A percentile compares a stretch with the other conserved stretches of the same genome.
phyloP scores from a whole-genome alignment of 2,797 vertebrate species.

The Falco berigora region DNA sequence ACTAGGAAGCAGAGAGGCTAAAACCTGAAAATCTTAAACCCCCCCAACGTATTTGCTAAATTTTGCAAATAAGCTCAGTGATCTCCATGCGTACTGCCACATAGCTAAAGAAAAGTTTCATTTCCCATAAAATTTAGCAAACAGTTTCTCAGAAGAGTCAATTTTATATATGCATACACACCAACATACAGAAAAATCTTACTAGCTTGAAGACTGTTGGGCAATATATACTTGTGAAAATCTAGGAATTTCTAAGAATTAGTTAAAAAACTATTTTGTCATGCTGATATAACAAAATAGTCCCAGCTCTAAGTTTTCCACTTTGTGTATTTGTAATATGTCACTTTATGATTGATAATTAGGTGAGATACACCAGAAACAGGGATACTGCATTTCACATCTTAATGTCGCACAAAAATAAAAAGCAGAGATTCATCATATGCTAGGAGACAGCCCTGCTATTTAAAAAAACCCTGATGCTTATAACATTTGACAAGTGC shows the following conservation, averaged over 20 bases:
- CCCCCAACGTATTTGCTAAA: background rate
- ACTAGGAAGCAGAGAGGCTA: background rate
- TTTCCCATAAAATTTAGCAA: background rate
- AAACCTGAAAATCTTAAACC: background rate
- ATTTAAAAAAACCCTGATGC: background rate
- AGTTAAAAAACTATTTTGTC: background rate
- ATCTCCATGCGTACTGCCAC: background rate
- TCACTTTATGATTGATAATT: background rate
- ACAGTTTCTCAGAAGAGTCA: background rate
- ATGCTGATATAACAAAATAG: background rate
- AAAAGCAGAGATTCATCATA: slow-evolving; percentile 26
- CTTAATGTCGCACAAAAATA: background rate
- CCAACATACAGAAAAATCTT: background rate
- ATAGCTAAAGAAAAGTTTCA: background rate
- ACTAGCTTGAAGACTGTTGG: background rate
- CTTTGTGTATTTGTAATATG: background rate
- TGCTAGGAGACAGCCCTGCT: background rate
- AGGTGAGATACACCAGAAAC: slow-evolving; percentile 30
- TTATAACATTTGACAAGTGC: background rate
- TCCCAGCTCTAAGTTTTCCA: background rate
- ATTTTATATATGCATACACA: background rate
- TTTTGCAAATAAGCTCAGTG: background rate
- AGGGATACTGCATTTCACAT: background rate
- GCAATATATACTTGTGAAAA: background rate
- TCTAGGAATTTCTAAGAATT: background rate